Percentiles rank a stretch among this genome's conserved stretches.
These are phyloP conservation scores for Nemoura dubitans DNA, from an alignment of 2,888 invertebrate species.

Conservation along the genomic window DNA sequence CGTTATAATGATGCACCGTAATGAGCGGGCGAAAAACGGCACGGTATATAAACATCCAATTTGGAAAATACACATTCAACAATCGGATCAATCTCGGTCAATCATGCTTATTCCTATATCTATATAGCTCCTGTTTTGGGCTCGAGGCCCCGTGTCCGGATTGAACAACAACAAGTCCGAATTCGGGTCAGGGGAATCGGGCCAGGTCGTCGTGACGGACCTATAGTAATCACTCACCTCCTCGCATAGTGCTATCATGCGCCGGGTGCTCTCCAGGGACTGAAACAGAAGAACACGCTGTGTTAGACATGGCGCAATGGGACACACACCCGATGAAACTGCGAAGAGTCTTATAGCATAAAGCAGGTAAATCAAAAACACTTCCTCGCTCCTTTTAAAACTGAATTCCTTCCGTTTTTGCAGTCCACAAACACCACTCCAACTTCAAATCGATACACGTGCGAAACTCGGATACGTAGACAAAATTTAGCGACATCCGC, in stretches of 20 bases:
- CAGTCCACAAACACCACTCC: too few relatives aligned
- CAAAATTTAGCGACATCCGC: too few relatives aligned
- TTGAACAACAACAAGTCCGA: not conserved
- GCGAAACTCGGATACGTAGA: too few relatives aligned
- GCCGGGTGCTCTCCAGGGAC: constrained; percentile 91
- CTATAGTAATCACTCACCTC: constrained; percentile 80
- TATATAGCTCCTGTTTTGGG: not conserved
- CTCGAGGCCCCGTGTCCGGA: not conserved
- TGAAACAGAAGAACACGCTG: constrained; percentile 65
- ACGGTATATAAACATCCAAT: not conserved
- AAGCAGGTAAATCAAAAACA: too few relatives aligned
- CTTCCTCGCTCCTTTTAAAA: too few relatives aligned
- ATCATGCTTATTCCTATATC: not conserved
- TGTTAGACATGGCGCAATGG: not conserved
- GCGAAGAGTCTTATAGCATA: too few relatives aligned
- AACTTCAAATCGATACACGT: too few relatives aligned
- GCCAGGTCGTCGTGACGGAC: not conserved
- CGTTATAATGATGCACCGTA: not conserved
- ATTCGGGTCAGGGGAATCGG: not conserved
- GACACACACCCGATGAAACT: too few relatives aligned
- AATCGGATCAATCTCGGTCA: not conserved
- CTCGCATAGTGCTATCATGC: constrained; percentile 92
- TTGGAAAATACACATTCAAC: not conserved
- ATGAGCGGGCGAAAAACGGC: not conserved
- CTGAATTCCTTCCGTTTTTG: too few relatives aligned